Evolutionary conservation across 2,888 invertebrate genomes (phyloP).

Genomic region (Caenorhabditis sp.): DNA sequence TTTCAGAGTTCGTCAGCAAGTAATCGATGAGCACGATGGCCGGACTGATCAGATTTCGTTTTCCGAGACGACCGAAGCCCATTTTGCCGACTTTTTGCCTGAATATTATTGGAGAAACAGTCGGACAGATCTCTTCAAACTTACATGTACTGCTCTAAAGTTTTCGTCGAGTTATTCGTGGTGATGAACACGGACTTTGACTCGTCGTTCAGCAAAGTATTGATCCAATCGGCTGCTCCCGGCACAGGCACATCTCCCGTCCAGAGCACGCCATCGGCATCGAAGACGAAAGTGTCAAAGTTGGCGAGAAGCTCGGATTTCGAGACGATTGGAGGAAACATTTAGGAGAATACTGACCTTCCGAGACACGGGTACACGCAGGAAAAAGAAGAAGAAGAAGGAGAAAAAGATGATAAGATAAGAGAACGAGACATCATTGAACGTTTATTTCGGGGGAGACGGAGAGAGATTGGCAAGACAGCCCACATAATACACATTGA

Average conservation of each 20-base stretch:
- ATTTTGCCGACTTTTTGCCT: constrained; percentile 81
- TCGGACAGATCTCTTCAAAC: neutral
- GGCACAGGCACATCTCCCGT: constrained; percentile 69
- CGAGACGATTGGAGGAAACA: constrained; percentile 43
- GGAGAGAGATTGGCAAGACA: constrained; percentile 35
- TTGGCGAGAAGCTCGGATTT: constrained; percentile 33
- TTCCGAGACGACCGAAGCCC: constrained; percentile 58
- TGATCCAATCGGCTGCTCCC: constrained; percentile 71
- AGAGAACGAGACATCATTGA: constrained; percentile 31
- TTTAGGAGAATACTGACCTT: constrained; percentile 14
- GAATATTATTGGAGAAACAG: constrained; percentile 80
- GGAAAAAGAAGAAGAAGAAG: constrained; percentile 11
- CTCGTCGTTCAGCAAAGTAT: constrained; percentile 58
- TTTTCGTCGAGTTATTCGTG: constrained; percentile 92
- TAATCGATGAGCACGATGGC: constrained; percentile 69
- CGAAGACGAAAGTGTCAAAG: constrained; percentile 73
- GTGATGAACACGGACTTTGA: constrained; percentile 89
- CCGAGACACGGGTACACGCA: constrained; percentile 13
- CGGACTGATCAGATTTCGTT: constrained; percentile 69
- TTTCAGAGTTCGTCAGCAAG: constrained; percentile 55
- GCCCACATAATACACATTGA: constrained; percentile 21
- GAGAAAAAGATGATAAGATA: neutral
- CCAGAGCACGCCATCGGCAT: constrained; percentile 78
- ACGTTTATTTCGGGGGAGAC: constrained; percentile 23
- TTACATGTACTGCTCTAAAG: constrained; percentile 85